Evolutionary conservation across 1,140 invertebrate species (phyloP), one percentile per base, ranked within the genome.

Genomic region (Ceratosolen solmsi): DNA sequence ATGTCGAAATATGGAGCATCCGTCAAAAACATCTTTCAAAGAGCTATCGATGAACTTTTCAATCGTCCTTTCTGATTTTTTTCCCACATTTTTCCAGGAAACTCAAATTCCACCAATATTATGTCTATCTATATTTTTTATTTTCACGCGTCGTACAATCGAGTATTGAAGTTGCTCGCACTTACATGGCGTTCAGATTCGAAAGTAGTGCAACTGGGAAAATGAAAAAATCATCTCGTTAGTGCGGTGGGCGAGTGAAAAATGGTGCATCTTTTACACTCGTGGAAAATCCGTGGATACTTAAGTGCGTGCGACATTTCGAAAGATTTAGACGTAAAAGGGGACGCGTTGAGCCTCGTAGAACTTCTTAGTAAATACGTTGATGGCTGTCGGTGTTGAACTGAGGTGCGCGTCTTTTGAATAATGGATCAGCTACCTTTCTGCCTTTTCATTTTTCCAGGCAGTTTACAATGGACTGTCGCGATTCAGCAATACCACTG

Each of bases 221-320:
- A 65, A 65, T 38, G 25, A 77, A 77, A 58, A 38, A 75, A 75
- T 77, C 58, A 63, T 65, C 38, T 9, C n/a, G 2, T 20, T 46
- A 4, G 3, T 56, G 54, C 54, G 54, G 54, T n/a, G 54, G 20
- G n/a, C 54, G n/a, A 56, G 58, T 77, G 75, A 77, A 65, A 77
- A 77, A 77, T 77, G 58, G 25, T 36, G 8, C 68, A 20, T n/a
- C 20, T 17, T n/a, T 70, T 41, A 17, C 68, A 27, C 49, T 27
- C 58, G 30, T 30, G 76, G 76, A 70, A 79, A 79, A 79, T 79
- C 68, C 46, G 75, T 38, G 41, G 58, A n/a, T n/a, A n/a, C n/a
- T n/a, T n/a, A n/a, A n/a, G n/a, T n/a, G n/a, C n/a, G n/a, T n/a
- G n/a, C n/a, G n/a, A n/a, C n/a, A n/a, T n/a, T n/a, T n/a, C n/a